Evolutionary conservation across 2,797 vertebrate genomes (phyloP).

Genomic region (Cichlasoma orientale): DNA sequence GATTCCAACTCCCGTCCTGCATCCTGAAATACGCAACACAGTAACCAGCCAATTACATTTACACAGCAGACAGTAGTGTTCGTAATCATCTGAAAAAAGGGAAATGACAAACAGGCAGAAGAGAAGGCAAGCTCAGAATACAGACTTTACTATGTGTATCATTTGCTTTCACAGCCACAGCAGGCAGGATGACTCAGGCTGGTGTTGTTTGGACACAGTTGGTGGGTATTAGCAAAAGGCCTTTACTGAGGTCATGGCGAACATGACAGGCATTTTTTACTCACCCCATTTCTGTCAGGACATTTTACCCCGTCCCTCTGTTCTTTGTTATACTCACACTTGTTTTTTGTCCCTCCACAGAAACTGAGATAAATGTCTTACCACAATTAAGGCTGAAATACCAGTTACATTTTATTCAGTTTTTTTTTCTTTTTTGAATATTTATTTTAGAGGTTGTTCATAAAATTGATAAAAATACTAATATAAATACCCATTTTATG

Average conservation of each 20-base stretch:
- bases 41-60: neutral
- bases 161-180: slow-evolving; percentile 20
- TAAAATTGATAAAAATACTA: neutral
- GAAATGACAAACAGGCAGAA: slow-evolving; percentile 17
- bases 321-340: neutral
- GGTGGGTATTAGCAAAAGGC: slow-evolving; percentile 69
- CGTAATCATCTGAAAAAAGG: neutral
- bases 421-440: neutral
- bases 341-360: neutral
- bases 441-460: neutral
- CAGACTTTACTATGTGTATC: slow-evolving; percentile 22
- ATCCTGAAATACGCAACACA: slow-evolving; percentile 81
- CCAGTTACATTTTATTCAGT: too few species aligned
- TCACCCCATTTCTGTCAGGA: slow-evolving; percentile 12
- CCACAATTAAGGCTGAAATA: neutral
- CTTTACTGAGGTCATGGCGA: slow-evolving; percentile 50
- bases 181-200: slow-evolving; percentile 71
- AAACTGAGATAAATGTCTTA: neutral
- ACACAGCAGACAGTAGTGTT: neutral
- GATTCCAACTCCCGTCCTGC: slow-evolving; percentile 86
- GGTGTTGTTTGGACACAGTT: slow-evolving; percentile 65
- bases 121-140: slow-evolving; percentile 35
- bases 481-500: rapidly evolving
- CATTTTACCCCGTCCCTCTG: slow-evolving; percentile 7
- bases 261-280: slow-evolving; percentile 57